Percentiles rank a stretch among this genome's conserved stretches.
These are phyloP conservation scores for Plebejus anna DNA, from an alignment of 2,888 invertebrate genomes.

Conservation along the genomic window DNA sequence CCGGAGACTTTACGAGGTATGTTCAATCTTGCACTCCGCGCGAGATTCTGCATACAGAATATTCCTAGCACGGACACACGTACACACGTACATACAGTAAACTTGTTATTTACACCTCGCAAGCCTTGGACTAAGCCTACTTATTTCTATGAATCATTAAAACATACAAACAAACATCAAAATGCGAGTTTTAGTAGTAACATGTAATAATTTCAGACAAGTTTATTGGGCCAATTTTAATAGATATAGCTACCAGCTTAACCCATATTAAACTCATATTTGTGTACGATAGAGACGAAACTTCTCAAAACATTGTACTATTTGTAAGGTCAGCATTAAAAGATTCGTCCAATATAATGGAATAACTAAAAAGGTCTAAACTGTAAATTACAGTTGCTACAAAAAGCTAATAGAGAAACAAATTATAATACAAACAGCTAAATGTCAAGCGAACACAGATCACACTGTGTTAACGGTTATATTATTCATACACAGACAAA, in stretches of 20 bases:
- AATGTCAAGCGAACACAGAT: constrained; percentile 22
- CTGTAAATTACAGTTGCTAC: background rate
- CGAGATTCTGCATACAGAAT: constrained; percentile 70
- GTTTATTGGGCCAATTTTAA: too few relatives aligned
- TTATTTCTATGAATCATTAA: background rate
- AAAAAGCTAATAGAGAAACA: constrained; percentile 14
- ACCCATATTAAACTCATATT: too few relatives aligned
- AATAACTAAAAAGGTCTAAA: background rate
- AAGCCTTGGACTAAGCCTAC: background rate
- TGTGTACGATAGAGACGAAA: too few relatives aligned
- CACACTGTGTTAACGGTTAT: constrained; percentile 1
- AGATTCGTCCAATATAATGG: background rate
- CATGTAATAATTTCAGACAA: too few relatives aligned
- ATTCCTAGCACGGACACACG: constrained; percentile 39
- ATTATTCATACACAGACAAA: constrained; percentile 6
- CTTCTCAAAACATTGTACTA: too few relatives aligned
- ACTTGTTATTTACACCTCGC: constrained; percentile 44
- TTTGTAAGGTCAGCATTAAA: background rate
- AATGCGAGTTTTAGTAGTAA: background rate
- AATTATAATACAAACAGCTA: constrained; percentile 18
- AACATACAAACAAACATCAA: background rate
- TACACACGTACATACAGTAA: constrained; percentile 34
- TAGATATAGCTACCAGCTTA: too few relatives aligned
- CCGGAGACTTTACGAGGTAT: constrained; percentile 69
- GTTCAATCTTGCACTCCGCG: constrained; percentile 66